Percentiles rank a stretch among this genome's conserved stretches.
These are phyloP conservation scores for Mus musculus DNA, from an alignment of 2,113 vertebrate genomes.

Conservation along the genomic window GRCm39 chr1:59477501-59478000, in stretches of 20 bases:
- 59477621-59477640: conserved; percentile 49
- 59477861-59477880: neutral
- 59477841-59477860: neutral
- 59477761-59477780: neutral
- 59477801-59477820: neutral
- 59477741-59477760: neutral
- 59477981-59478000: rapidly evolving
- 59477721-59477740: neutral
- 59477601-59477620: conserved; percentile 72
- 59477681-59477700: neutral
- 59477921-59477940: neutral
- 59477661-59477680: neutral
- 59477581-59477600: conserved; percentile 64
- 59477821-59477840: neutral
- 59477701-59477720: neutral
- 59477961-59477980: neutral
- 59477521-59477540: conserved; percentile 72
- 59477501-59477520: conserved; percentile 69
- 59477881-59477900: neutral
- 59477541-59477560: conserved; percentile 72
- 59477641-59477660: conserved; percentile 64
- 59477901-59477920: neutral
- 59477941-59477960: rapidly evolving
- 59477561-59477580: conserved; percentile 78
- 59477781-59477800: neutral